Percentiles rank a stretch among this genome's conserved stretches.
phyloP scores from a whole-genome alignment of 2,888 invertebrate genomes.

The Philhelius pedissequus region DNA sequence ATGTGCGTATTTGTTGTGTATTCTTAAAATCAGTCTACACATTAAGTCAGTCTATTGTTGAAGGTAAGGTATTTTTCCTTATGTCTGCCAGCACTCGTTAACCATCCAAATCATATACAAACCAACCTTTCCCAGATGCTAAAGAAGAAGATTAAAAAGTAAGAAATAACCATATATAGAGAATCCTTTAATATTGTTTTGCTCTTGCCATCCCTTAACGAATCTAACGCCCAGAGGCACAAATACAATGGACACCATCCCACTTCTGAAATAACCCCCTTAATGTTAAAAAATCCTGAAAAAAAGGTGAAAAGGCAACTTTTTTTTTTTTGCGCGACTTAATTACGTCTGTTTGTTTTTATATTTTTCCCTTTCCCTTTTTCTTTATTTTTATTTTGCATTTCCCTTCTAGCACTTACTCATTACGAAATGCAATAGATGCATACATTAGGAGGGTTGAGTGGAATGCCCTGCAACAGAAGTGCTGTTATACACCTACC shows the following conservation, averaged over 20 bases:
- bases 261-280: neutral
- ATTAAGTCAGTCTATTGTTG: neutral
- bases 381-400: conserved; percentile 2
- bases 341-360: conserved; percentile 55
- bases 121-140: neutral
- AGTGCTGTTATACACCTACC: conserved; percentile 34
- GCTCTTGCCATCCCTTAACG: conserved; percentile 20
- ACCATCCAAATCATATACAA: neutral
- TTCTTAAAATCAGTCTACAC: conserved; percentile 10
- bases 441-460: conserved; percentile 26
- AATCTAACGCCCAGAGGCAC: conserved; percentile 18
- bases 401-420: conserved; percentile 10
- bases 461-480: conserved; percentile 28
- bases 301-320: conserved; percentile 47
- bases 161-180: neutral
- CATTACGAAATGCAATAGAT: conserved; percentile 47
- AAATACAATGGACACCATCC: conserved; percentile 23
- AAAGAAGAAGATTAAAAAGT: neutral
- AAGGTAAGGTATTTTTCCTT: neutral
- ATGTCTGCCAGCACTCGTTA: conserved; percentile 23
- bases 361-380: neutral
- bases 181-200: conserved; percentile 22
- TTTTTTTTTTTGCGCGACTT: conserved; percentile 28
- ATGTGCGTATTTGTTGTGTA: neutral
- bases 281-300: neutral